Base-by-base conservation (phyloP, 2,888 invertebrate species). In the Rhorus exstirpatorius region DNA sequence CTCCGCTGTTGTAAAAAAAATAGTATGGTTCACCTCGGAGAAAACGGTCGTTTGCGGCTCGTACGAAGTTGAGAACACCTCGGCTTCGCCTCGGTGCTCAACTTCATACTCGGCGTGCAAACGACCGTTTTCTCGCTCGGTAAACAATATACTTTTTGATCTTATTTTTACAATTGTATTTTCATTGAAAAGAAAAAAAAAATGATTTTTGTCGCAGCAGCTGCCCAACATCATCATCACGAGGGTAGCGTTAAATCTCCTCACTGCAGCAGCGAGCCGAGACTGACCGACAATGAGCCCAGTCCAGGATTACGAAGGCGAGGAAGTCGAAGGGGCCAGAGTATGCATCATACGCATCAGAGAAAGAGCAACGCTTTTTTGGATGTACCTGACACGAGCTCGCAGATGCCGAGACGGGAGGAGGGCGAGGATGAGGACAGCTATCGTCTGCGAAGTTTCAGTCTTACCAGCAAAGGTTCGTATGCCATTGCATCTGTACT, bases 391-490 rank as follows among this genome's bases (percentile, higher is more conserved):
- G 94, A 94, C 85, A 91, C 92, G 72, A 94, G 93, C 71, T 91
- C 93, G 0, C 94, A 94, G 51, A 93, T 94, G 61, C 95, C 96
- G 71, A 97, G 97, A 89, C 97, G 97, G 89, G 97, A 98, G 93
- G 94, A 95, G 26, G 95, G 95, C 84, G 96, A 96, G 71, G 97
- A 97, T 89, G 97, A 97, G 90, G 97, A 98, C 93, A 96, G 97
- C 84, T 98, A 98, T 94, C 95, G 98, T 86, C 95, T 99, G 89
- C 95, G 99, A 89, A 97, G 98, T 87, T 99, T 99, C 94, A 97
- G 97, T 94, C 96, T 96, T 93, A 97, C 98, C 89, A 95, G 97
- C 89, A 98, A 98, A 95, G 97, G 97, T 96, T 95, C 95, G 95
- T 81, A 71, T 24, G 12, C 14, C 8, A 3, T 24, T 41, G 8